phyloP scores from a whole-genome alignment of 30 jellyfish, hydroid and myxozoan species.

The Mastigias papua region DNA sequence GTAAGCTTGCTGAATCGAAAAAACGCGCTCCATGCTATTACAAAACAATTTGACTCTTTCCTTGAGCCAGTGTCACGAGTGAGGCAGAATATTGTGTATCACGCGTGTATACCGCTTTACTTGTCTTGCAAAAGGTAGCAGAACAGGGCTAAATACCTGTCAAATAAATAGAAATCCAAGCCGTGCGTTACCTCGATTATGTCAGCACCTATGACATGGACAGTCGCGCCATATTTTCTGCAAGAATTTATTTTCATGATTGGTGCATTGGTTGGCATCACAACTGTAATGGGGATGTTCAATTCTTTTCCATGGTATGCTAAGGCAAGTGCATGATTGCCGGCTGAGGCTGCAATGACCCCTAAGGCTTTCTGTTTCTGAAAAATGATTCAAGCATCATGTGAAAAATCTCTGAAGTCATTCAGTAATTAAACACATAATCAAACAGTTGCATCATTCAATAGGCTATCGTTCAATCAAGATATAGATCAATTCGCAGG shows the following conservation, averaged over 20 bases:
- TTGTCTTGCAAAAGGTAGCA: too few relatives aligned
- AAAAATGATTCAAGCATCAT: neutral
- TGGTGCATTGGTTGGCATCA: conserved; percentile 99
- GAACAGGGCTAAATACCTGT: too few relatives aligned
- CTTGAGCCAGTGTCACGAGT: too few relatives aligned
- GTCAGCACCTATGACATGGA: conserved; percentile 92
- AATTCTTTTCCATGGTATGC: conserved; percentile 98
- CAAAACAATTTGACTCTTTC: too few relatives aligned
- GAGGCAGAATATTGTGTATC: too few relatives aligned
- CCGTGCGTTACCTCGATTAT: conserved; percentile 74
- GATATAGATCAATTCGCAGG: neutral
- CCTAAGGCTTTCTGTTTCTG: conserved; percentile 95
- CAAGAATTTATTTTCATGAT: conserved; percentile 94
- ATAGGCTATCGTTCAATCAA: too few relatives aligned
- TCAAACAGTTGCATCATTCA: too few relatives aligned
- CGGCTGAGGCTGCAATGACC: conserved; percentile 99
- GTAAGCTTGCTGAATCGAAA: too few relatives aligned
- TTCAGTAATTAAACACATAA: neutral
- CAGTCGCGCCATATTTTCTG: conserved; percentile 88
- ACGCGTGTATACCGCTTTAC: too few relatives aligned
- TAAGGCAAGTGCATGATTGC: conserved; percentile 99
- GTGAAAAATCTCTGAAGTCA: neutral
- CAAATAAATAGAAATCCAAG: neutral
- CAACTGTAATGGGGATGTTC: conserved; percentile 92
- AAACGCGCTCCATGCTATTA: too few relatives aligned